Base-by-base conservation (phyloP, 2,797 vertebrate genomes). In the Toxotes lorentzi region DNA sequence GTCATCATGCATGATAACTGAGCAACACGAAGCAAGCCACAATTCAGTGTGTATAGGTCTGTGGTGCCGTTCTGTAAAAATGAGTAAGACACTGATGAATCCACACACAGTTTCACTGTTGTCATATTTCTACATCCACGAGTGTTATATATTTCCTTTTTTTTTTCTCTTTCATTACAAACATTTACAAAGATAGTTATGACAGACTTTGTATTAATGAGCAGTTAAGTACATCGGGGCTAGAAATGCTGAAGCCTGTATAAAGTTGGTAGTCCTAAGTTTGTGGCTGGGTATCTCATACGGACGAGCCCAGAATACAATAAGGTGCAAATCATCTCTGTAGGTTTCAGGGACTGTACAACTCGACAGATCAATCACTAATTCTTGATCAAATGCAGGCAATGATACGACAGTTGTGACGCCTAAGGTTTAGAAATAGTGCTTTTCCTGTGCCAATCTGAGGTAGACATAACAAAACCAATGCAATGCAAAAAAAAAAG, bases 1-100 rank as follows among this genome's bases (percentile, higher is more conserved):
- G 70, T 91, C 78, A 80, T 86, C 96, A 95, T 97, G 96, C 95
- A 95, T 79, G 87, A 92, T 83, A 73, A 87, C 89, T 84, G 91
- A 90, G 81, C 91, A 90, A 94, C 90, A 85, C 82, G 38, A 91
- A 91, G 73, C 87, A 86, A 89, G 92, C 86, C 84, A 91, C 91
- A 82, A 92, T 92, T 94, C 73, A 79, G 76, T 84, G 84, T 64
- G 56, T 57, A 64, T 73, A 70, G 47, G 61, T 80, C 70, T 90
- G 93, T 88, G 95, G 85, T 93, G 93, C 92, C 80, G 48, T 64
- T 80, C 72, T 58, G 70, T 83, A 86, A 88, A 88, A 86, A 79
- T 68, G 63, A 79, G 75, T 81, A 90, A 94, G 82, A 88, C 85
- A 84, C 83, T 45, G 69, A 85, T 85, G 73, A 88, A 65, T 78